phyloP scores from a whole-genome alignment of 2,888 invertebrate genomes.

The Ferdinandea cuprea region DNA sequence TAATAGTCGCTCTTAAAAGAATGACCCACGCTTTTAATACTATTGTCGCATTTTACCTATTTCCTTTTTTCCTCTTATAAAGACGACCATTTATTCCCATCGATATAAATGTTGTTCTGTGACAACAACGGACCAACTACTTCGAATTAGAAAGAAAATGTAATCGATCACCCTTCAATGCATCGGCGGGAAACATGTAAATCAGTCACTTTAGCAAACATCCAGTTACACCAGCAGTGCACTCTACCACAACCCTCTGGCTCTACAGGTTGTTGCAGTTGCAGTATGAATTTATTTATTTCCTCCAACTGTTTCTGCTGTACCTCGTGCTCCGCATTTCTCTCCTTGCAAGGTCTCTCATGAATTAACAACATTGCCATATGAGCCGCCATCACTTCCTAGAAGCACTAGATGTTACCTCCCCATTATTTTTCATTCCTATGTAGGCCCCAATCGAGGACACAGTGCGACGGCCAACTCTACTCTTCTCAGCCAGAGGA shows the following conservation, averaged over 20 bases:
- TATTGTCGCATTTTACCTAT: no score
- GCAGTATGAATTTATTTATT: constrained; percentile 67
- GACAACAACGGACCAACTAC: no score
- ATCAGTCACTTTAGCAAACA: constrained; percentile 62
- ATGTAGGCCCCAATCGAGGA: constrained; percentile 68
- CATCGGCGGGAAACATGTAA: constrained; percentile 57
- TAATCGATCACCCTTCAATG: constrained; percentile 68
- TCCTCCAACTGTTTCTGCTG: constrained; percentile 68
- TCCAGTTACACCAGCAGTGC: constrained; percentile 61
- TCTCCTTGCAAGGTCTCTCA: constrained; percentile 68
- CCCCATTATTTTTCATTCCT: constrained; percentile 59
- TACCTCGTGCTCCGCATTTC: constrained; percentile 7
- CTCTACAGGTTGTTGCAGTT: constrained; percentile 65
- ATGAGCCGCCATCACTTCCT: constrained; percentile 70
- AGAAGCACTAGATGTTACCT: constrained; percentile 65
- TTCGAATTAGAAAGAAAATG: constrained; percentile 62
- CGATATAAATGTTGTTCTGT: no score
- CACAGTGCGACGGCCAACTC: constrained; percentile 34
- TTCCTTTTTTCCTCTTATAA: no score
- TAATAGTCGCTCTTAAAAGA: no score
- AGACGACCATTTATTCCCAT: no score
- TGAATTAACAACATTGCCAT: constrained; percentile 54
- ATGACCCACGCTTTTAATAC: no score
- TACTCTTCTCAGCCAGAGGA: constrained; percentile 38
- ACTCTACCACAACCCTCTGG: constrained; percentile 25